Evolutionary conservation across 2,888 invertebrate species (phyloP), one percentile per base, ranked within the genome.

Genomic region (Serrognathus titanus): DNA sequence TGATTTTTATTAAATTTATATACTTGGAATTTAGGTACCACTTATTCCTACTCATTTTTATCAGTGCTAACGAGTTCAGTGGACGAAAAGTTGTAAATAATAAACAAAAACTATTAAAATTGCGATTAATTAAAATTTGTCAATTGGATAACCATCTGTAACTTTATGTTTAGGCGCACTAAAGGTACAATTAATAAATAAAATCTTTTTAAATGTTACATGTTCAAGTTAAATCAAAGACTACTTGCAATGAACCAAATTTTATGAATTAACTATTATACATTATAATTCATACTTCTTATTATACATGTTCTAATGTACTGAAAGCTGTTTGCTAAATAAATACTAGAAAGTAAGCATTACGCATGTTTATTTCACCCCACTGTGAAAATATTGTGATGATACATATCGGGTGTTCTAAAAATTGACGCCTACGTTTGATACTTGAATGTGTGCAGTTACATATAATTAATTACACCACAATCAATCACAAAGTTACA

Each of bases 221-320:
- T 31, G 24, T 31, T 31, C 24, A 31, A 31, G 24, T 31, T 31
- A 31, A 31, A 31, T 31, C 24, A 31, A 31, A 31, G 24, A 31
- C 24, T 31, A 31, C 24, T 31, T 31, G 24, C 24, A 31, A 31
- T 31, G 24, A 31, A 31, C 24, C 24, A 31, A 31, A 31, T 54
- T 41, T 41, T 35, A 54, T 48, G 48, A 16, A 36, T 12, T 54
- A 39, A 38, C 48, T 36, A 53, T 47, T 46, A 11, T 46, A 36
- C 24, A 52, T 39, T 43, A 39, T 47, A 24, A 39, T 11, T 53
- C 20, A 31, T 47, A 31, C 38, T n/a, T 37, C 45, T 46, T 54
- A 41, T 41, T 48, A 54, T 55, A 55, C 55, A 55, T 55, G 55
- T 55, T 55, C 50, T 50, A 55, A 55, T 55, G 55, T 55, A 50